Percentiles rank a stretch among this genome's conserved stretches.
These are phyloP conservation scores for Eulimnadia texana DNA, from an alignment of 1,140 invertebrate species.

Conservation along the genomic window DNA sequence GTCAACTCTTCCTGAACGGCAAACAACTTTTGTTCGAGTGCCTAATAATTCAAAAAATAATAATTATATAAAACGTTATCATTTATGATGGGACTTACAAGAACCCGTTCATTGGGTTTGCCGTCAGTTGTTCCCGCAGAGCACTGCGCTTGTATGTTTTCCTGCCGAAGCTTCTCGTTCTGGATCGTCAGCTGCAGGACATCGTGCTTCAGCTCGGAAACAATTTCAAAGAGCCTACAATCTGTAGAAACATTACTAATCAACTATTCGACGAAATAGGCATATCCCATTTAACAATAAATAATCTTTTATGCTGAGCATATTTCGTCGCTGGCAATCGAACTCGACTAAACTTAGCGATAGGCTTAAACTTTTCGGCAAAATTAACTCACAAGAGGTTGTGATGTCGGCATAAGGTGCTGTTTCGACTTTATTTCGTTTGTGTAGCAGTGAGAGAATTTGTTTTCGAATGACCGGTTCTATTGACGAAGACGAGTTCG, in stretches of 20 bases:
- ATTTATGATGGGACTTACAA: slow-evolving; percentile 20
- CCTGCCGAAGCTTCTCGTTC: slow-evolving; percentile 59
- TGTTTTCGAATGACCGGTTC: background rate
- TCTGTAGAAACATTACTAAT: slow-evolving; percentile 41
- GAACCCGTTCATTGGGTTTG: slow-evolving; percentile 33
- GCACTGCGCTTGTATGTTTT: slow-evolving; percentile 31
- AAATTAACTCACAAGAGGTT: background rate
- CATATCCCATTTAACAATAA: background rate
- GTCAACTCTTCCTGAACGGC: slow-evolving; percentile 83
- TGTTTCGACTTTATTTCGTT: background rate
- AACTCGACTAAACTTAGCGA: background rate
- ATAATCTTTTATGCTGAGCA: too few species aligned
- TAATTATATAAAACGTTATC: background rate
- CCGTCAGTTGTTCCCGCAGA: slow-evolving; percentile 27
- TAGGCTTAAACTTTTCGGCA: background rate
- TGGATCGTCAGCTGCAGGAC: slow-evolving; percentile 68
- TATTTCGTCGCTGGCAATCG: background rate
- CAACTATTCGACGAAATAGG: background rate
- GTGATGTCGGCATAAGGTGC: background rate
- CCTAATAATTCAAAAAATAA: slow-evolving; percentile 19
- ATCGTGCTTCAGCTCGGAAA: slow-evolving; percentile 56
- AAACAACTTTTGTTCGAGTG: slow-evolving; percentile 69
- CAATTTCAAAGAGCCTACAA: slow-evolving; percentile 69
- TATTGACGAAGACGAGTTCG: background rate
- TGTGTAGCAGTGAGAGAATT: background rate